These are phyloP conservation scores for Emberiza fucata DNA, from an alignment of 2,113 vertebrate species.

Conservation along the genomic window DNA sequence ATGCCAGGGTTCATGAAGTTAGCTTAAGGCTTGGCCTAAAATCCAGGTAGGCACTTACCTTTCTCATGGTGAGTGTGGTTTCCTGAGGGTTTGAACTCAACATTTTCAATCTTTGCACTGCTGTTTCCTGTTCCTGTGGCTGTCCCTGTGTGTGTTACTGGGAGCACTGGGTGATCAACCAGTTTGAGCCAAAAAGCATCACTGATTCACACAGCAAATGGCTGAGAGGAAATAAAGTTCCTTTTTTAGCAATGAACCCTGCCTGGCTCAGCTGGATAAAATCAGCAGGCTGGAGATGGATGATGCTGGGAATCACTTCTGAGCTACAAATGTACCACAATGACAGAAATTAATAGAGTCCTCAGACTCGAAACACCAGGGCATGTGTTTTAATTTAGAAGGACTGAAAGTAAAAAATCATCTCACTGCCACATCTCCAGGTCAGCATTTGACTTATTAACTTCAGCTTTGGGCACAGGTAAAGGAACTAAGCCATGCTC, in stretches of 20 bases:
- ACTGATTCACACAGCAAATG: background rate
- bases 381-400: constrained; percentile 31
- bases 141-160: background rate
- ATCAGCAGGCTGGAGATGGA: constrained; percentile 29
- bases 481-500: background rate
- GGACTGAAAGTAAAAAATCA: background rate
- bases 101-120: rapidly evolving
- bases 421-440: background rate
- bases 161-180: background rate
- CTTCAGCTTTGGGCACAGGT: background rate
- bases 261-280: background rate
- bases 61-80: background rate
- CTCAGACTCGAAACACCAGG: background rate
- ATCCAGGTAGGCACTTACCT: background rate
- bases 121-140: rapidly evolving
- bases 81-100: background rate
- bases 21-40: background rate
- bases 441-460: constrained; percentile 6
- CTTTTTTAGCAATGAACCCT: background rate
- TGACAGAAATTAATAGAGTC: background rate
- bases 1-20: background rate
- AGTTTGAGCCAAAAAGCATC: background rate
- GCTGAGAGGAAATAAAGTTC: background rate
- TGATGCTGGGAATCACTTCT: background rate
- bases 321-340: background rate